Evolutionary conservation across 2,797 vertebrate species (phyloP).

Genomic region (Sebastiscus tertius): DNA sequence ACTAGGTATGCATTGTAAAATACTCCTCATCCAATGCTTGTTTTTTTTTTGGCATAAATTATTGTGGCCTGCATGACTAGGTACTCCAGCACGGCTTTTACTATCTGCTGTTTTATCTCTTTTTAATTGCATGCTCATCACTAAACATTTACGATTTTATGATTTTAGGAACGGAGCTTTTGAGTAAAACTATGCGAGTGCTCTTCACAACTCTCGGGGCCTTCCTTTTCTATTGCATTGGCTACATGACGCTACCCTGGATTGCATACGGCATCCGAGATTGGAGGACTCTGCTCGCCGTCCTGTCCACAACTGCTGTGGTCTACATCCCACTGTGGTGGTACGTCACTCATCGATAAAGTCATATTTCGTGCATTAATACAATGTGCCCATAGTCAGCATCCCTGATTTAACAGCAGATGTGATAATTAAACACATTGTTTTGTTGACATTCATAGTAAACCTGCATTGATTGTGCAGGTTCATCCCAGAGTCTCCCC

Average conservation of each 20-base stretch:
- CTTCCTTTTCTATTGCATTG: slow-evolving; percentile 91
- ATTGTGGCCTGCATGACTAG: not conserved
- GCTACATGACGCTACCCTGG: slow-evolving; percentile 92
- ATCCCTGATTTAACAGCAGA: too few relatives aligned
- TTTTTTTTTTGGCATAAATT: not conserved
- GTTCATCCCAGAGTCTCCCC: slow-evolving; percentile 83
- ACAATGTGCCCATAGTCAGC: not conserved
- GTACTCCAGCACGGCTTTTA: not conserved
- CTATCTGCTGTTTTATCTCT: not conserved
- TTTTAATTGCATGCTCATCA: not conserved
- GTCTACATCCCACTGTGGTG: slow-evolving; percentile 90
- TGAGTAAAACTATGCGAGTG: slow-evolving; percentile 89
- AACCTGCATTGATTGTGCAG: slow-evolving; percentile 46
- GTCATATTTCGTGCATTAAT: too few relatives aligned
- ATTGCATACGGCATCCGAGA: slow-evolving; percentile 89
- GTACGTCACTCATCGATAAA: slow-evolving; percentile 73
- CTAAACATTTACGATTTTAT: not conserved
- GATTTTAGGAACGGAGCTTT: slow-evolving; percentile 88
- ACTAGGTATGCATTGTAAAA: slow-evolving; percentile 84
- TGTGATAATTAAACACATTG: too few relatives aligned
- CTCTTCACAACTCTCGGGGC: slow-evolving; percentile 89
- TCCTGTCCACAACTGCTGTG: slow-evolving; percentile 83
- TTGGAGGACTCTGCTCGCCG: slow-evolving; percentile 89
- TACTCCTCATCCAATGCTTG: not conserved
- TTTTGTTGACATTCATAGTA: not conserved